A percentile compares a stretch with the other conserved stretches of the same genome.
Evolutionary conservation across 2,888 invertebrate species (phyloP).

Genomic region (Lissocephala sabroskyi): DNA sequence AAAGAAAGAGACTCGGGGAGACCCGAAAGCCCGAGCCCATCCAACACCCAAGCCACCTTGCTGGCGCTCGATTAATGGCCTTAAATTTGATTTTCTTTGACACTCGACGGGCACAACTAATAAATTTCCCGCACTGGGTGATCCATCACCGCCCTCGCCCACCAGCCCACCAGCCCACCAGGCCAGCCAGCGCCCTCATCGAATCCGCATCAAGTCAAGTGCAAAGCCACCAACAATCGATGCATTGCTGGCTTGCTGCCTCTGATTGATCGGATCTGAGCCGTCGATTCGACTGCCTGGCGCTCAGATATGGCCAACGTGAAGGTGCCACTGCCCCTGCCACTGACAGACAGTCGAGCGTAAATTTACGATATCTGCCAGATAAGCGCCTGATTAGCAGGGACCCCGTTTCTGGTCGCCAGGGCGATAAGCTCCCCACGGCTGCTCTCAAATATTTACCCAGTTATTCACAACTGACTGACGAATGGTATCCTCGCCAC

Average conservation of each 20-base stretch:
- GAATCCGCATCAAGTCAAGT: slow-evolving; percentile 20
- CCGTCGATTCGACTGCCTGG: slow-evolving; percentile 20
- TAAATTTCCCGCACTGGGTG: slow-evolving; percentile 39
- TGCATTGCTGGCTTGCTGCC: slow-evolving; percentile 4
- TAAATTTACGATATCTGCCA: slow-evolving; percentile 27
- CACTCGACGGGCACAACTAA: slow-evolving; percentile 57
- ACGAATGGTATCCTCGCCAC: background rate
- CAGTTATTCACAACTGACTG: slow-evolving; percentile 57
- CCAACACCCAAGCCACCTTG: too few relatives aligned
- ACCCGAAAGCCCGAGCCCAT: background rate
- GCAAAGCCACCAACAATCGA: slow-evolving; percentile 13
- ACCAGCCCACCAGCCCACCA: background rate
- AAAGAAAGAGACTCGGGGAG: background rate
- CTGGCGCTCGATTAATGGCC: slow-evolving; percentile 48
- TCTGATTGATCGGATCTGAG: slow-evolving; percentile 48
- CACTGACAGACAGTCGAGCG: slow-evolving; percentile 1
- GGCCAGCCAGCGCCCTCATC: background rate
- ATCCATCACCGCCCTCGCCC: slow-evolving; percentile 26
- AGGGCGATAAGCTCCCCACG: background rate
- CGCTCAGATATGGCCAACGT: slow-evolving; percentile 26
- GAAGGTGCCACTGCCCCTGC: slow-evolving; percentile 10
- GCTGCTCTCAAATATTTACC: slow-evolving; percentile 44
- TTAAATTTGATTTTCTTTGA: slow-evolving; percentile 53
- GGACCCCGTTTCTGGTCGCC: slow-evolving; percentile 3
- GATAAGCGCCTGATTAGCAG: slow-evolving; percentile 60